Conservation (phyloP, 2,113 vertebrate species). For the Mormyrus lacerda region DNA sequence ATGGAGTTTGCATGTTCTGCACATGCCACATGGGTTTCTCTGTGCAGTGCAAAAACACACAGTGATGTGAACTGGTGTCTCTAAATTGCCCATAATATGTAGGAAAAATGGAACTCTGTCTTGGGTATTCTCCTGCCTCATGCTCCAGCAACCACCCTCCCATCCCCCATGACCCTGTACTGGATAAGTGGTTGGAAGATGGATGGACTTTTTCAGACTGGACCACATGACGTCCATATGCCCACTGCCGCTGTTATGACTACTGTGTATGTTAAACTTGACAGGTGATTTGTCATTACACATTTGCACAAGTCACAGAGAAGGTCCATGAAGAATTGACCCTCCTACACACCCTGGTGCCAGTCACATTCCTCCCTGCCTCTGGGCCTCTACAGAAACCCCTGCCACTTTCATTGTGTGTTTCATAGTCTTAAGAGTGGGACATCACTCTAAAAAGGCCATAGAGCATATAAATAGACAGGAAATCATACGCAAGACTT, state of each 20-base stretch:
- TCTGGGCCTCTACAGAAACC: neutral
- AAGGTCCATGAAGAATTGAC: neutral
- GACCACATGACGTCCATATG: neutral
- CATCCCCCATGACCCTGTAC: neutral
- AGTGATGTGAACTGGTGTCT: neutral
- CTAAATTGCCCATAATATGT: neutral
- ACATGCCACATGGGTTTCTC: neutral
- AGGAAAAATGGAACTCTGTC: neutral
- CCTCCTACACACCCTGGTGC: neutral
- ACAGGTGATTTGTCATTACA: neutral
- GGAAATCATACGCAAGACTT: neutral
- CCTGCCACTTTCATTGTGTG: neutral
- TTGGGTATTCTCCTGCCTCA: neutral
- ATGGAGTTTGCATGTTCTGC: neutral
- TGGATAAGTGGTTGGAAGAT: neutral
- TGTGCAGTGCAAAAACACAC: neutral
- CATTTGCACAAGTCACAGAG: neutral
- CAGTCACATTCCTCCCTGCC: neutral
- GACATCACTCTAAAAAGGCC: neutral
- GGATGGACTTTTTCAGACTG: neutral
- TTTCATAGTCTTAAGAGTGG: neutral
- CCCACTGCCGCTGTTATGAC: neutral
- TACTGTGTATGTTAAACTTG: conserved; percentile 6
- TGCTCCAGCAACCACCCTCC: neutral
- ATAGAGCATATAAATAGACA: neutral